Evolutionary conservation across 2,888 invertebrate genomes (phyloP), one percentile per base, ranked within the genome.

Genomic region (Drosophila buzzatii): DNA sequence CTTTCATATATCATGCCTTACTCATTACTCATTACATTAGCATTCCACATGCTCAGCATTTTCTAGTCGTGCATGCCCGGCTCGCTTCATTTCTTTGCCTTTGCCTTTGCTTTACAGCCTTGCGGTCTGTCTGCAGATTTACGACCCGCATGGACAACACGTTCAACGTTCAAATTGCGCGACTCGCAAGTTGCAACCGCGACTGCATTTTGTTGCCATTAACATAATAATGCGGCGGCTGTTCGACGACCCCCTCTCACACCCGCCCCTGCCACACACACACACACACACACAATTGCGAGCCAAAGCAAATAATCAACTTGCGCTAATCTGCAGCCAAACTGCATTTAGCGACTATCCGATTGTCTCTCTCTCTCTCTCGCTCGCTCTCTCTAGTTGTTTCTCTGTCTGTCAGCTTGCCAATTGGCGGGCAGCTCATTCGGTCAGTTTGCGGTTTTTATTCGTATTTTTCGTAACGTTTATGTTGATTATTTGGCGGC

Each of bases 101-200:
- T 9, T 33, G 5, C 7, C 31, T 31, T 12, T 1, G 37, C 37
- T 12, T 37, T 63, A 49, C 41, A 18, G 56, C 20, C 18, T 57
- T 59, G 59, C 51, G 44, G 27, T 6, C 41, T 7, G 80, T 76
- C 75, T 70, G 73, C 74, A 77, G 80, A 87, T 86, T 87, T 87
- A 89, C 86, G 81, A 79, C 81, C 90, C 88, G 90, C 87, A 76
- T 87, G 87, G 88, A 74, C 81, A 89, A 79, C 81, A 88, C 85
- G 87, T 85, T 74, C 73, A 72, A 53, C 68, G 70, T 61, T 68
- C 69, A 69, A 80, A 71, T 67, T 62, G 66, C 60, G 27, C 53
- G 71, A 67, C 58, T 70, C 31, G 4, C 58, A 70, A 68, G 39
- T 62, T 59, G 79, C 63, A 57, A 72, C 70, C 53, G 79, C 85